Evolutionary conservation across 2,888 invertebrate genomes (phyloP), one percentile per base, ranked within the genome.

Genomic region (Tetranychus truncatus): DNA sequence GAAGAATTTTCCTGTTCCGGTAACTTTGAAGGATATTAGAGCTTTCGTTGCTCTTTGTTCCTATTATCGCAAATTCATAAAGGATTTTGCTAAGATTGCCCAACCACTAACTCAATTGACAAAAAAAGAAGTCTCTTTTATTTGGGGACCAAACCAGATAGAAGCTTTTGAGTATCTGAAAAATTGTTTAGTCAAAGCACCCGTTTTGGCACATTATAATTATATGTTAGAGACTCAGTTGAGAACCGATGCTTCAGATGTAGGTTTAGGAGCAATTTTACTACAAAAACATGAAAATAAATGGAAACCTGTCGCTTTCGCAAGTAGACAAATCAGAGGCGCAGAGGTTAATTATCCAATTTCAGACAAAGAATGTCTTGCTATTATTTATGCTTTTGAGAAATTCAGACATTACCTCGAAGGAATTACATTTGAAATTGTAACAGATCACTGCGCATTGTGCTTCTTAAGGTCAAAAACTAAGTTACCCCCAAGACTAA

Each of bases 31-130:
- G 20, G 75, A 78, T 20, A 74, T 80, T 8, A 72, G 76, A 9
- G n/a, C 73, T 34, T 80, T 79, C 69, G 66, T 80, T 18, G 80
- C 79, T 5, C 21, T 78, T 11, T 74, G 77, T 18, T 45, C 73
- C 7, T 80, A 79, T 75, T 80, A 80, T 74, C 11, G 79, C 4
- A 20, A 72, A 55, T 80, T 77, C 74, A 73, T 80, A 0, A 46
- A 71, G n/a, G 55, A 65, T 7, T 80, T 78, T 75, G 69, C 79
- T 3, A 55, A 67, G 3, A 77, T 79, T 8, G 79, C 79, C 2
- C 69, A 72, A 20, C 79, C 78, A 15, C 73, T 80, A 6, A 76
- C 77, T 3, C 11, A 45, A 6, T 45, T 79, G 18, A 44, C 77
- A 34, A 75, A 71, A 45, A 77, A 71, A 21, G 67, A 76, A n/a